Conservation (phyloP, 2,113 vertebrate species). For the Amia ocellicauda region DNA sequence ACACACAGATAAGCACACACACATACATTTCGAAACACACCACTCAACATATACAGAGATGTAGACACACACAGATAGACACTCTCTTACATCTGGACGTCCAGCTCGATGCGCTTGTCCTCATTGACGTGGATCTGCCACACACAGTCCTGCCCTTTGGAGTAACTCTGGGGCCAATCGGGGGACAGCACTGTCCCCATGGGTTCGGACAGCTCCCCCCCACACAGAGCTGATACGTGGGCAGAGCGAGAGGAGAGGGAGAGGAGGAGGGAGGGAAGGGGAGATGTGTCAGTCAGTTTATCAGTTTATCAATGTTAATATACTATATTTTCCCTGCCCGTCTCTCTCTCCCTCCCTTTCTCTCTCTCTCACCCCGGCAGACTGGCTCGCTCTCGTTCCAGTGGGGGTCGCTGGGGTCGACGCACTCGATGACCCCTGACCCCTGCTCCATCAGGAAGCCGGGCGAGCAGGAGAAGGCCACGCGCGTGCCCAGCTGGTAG, state of each 20-base stretch:
- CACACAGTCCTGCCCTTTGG: conserved; percentile 82
- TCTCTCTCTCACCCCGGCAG: conserved; percentile 86
- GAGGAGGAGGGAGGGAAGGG: not conserved
- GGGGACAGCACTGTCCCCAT: conserved; percentile 82
- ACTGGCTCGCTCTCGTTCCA: conserved; percentile 90
- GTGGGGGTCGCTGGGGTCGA: conserved; percentile 80
- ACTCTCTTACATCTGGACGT: conserved; percentile 86
- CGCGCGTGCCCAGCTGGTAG: conserved; percentile 76
- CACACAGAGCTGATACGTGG: conserved; percentile 72
- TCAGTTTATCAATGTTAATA: too few relatives aligned
- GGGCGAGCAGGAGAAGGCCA: conserved; percentile 79
- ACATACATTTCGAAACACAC: too few relatives aligned
- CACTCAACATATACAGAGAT: too few relatives aligned
- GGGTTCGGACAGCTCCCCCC: conserved; percentile 79
- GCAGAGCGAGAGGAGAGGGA: conserved; percentile 8
- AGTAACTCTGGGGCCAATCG: conserved; percentile 89
- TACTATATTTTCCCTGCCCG: too few relatives aligned
- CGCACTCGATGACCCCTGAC: conserved; percentile 79
- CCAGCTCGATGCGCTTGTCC: conserved; percentile 83
- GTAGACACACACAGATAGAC: conserved; percentile 28
- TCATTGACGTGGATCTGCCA: conserved; percentile 87
- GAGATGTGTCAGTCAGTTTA: conserved; percentile 8
- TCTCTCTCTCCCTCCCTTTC: too few relatives aligned
- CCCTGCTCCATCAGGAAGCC: conserved; percentile 88
- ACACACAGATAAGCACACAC: not conserved